Evolutionary conservation across 2,888 invertebrate species (phyloP).

Genomic region (Elegia similella): DNA sequence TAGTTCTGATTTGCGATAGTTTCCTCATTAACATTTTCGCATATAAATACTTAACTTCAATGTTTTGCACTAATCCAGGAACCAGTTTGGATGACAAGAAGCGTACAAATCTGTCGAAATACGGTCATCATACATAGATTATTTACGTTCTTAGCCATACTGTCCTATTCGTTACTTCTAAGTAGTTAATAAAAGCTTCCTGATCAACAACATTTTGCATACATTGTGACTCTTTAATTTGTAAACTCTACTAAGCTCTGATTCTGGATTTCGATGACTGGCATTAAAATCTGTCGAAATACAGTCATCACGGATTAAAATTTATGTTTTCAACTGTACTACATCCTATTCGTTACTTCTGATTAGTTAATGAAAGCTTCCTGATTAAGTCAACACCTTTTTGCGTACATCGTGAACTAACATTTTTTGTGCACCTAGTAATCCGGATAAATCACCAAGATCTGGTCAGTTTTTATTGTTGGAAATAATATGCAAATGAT

Average conservation of each 20-base stretch:
- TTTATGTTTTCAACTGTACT: neutral
- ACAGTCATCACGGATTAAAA: too few relatives aligned
- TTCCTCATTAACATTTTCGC: too few relatives aligned
- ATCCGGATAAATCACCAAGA: neutral
- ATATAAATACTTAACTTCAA: too few relatives aligned
- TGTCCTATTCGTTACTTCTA: neutral
- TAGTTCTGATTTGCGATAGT: too few relatives aligned
- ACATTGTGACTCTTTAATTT: too few relatives aligned
- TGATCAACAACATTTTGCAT: slow-evolving; percentile 22
- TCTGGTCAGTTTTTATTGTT: neutral
- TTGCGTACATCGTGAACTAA: slow-evolving; percentile 18
- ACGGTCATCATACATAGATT: too few relatives aligned
- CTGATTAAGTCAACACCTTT: slow-evolving; percentile 24
- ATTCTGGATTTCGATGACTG: slow-evolving; percentile 9
- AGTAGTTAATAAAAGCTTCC: slow-evolving; percentile 20
- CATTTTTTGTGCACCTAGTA: slow-evolving; percentile 17
- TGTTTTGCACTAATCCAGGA: too few relatives aligned
- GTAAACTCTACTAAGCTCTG: too few relatives aligned
- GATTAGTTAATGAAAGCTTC: slow-evolving; percentile 19
- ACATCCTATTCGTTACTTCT: neutral
- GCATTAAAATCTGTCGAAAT: too few relatives aligned
- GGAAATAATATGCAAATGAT: neutral
- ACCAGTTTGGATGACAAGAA: too few relatives aligned
- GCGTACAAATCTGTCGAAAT: too few relatives aligned
- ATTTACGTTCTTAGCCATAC: neutral